Percentiles rank a stretch among this genome's conserved stretches.
These are phyloP conservation scores for Parnassius smintheus DNA, from an alignment of 2,888 invertebrate species.

Conservation along the genomic window DNA sequence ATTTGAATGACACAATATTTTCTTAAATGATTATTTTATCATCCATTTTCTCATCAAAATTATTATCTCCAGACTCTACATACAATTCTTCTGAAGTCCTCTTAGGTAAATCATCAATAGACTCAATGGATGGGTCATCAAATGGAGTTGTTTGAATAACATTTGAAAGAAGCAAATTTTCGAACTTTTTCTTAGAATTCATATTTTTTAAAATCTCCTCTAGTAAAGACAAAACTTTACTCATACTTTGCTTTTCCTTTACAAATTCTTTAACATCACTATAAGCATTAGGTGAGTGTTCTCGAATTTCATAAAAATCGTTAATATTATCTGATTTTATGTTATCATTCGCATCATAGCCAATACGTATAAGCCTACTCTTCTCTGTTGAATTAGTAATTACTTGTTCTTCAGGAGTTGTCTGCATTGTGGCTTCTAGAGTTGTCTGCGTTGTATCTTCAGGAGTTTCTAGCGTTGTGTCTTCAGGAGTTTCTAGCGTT, in stretches of 20 bases:
- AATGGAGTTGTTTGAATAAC: constrained; percentile 7
- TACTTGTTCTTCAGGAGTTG: neutral
- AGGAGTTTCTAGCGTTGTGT: no score
- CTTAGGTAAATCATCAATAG: constrained; percentile 3
- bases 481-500: no score
- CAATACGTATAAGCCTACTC: neutral
- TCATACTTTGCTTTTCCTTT: constrained; percentile 27
- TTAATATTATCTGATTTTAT: neutral
- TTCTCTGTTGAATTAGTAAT: neutral
- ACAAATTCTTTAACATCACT: constrained; percentile 25
- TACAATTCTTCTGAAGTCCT: neutral
- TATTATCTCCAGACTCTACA: constrained; percentile 3
- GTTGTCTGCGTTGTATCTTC: no score
- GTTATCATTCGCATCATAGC: neutral
- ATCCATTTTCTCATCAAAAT: neutral
- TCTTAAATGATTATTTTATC: neutral
- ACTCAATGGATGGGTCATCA: constrained; percentile 3
- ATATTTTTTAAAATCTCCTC: constrained; percentile 27
- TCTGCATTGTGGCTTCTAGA: neutral
- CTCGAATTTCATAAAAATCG: constrained; percentile 5
- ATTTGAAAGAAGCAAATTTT: constrained; percentile 11
- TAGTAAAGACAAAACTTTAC: constrained; percentile 22
- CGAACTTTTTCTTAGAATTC: constrained; percentile 21
- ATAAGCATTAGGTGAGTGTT: constrained; percentile 12
- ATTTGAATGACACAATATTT: neutral